Evolutionary conservation across 1,140 invertebrate species (phyloP).

Genomic region (Lysiphlebus fabarum): DNA sequence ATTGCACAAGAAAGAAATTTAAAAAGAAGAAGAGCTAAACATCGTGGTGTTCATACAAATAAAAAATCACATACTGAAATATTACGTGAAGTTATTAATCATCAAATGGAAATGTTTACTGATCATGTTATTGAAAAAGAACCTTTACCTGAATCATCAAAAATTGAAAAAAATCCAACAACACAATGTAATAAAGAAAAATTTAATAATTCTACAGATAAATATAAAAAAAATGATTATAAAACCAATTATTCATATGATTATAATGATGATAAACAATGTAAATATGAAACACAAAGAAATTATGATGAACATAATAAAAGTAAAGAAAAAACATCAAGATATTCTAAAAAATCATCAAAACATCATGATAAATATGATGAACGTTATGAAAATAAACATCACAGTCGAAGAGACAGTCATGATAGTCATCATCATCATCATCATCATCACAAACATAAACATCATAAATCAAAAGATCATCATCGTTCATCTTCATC

Average conservation of each 20-base stretch:
- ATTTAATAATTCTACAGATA: not conserved
- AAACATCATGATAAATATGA: not conserved
- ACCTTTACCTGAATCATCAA: too few species aligned
- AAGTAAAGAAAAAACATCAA: not conserved
- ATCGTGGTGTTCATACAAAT: slow-evolving; percentile 64
- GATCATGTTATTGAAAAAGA: slow-evolving; percentile 38
- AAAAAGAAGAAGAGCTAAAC: slow-evolving; percentile 62
- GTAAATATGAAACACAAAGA: not conserved
- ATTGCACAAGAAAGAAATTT: slow-evolving; percentile 61
- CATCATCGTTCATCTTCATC: too few species aligned
- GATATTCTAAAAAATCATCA: not conserved
- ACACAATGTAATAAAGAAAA: not conserved
- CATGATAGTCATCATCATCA: not conserved
- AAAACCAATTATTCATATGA: not conserved
- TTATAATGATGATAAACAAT: not conserved
- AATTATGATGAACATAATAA: not conserved
- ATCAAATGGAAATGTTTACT: slow-evolving; percentile 57
- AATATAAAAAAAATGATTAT: not conserved
- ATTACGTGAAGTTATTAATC: slow-evolving; percentile 61
- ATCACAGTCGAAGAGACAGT: too few species aligned
- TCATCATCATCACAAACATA: not conserved
- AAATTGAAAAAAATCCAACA: too few species aligned
- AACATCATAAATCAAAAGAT: slow-evolving; percentile 3
- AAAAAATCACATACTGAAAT: slow-evolving; percentile 63
- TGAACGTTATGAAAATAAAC: not conserved